Evolutionary conservation across 2,797 vertebrate genomes (phyloP).

Genomic region (Melanotaenia pygmaea): DNA sequence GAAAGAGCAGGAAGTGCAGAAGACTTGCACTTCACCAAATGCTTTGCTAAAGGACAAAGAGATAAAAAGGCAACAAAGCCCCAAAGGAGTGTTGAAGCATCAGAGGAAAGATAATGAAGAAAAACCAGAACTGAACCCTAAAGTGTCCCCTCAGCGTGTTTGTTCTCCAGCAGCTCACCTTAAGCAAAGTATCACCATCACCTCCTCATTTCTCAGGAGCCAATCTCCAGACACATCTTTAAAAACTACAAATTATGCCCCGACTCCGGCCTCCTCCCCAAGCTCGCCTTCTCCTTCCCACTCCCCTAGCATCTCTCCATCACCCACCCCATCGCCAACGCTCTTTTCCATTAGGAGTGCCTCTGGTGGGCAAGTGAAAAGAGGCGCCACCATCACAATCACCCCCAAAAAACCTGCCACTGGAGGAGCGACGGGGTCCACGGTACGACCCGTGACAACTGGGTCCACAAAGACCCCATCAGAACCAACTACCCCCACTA

Average conservation of each 20-base stretch:
- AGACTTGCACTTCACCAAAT: slow-evolving; percentile 39
- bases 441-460: neutral
- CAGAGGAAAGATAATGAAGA: slow-evolving; percentile 51
- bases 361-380: slow-evolving; percentile 80
- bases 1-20: slow-evolving; percentile 74
- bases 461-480: slow-evolving; percentile 40
- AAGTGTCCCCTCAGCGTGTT: slow-evolving; percentile 25
- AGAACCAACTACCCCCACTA: slow-evolving; percentile 38
- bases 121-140: slow-evolving; percentile 25
- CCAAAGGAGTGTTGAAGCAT: slow-evolving; percentile 45
- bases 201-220: slow-evolving; percentile 43
- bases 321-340: slow-evolving; percentile 52
- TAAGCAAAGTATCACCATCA: slow-evolving; percentile 62
- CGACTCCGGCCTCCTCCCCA: slow-evolving; percentile 65
- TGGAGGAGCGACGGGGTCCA: neutral
- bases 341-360: slow-evolving; percentile 80
- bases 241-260: slow-evolving; percentile 48
- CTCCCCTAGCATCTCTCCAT: slow-evolving; percentile 68
- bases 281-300: slow-evolving; percentile 57
- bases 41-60: slow-evolving; percentile 43
- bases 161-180: slow-evolving; percentile 46
- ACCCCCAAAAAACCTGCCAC: slow-evolving; percentile 77
- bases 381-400: slow-evolving; percentile 91
- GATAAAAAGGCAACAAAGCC: slow-evolving; percentile 44
- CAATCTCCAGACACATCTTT: slow-evolving; percentile 63